Percentiles rank a stretch among this genome's conserved stretches.
phyloP scores from a whole-genome alignment of 1,140 invertebrate genomes.

The Condylostylus longicornis region DNA sequence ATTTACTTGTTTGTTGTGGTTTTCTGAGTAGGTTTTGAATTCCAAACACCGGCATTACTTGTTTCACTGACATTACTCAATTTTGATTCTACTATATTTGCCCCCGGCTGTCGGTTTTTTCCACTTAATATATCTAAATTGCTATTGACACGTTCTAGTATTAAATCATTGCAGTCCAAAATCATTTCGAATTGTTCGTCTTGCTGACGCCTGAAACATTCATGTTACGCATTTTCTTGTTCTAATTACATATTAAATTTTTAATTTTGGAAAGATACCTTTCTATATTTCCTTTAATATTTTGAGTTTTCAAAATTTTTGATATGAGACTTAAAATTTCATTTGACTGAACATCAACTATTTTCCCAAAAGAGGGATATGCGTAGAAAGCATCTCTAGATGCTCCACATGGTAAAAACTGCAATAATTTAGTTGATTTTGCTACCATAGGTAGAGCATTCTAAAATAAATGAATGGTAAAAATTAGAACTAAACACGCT shows the following conservation, averaged over 20 bases:
- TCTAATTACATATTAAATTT: not conserved
- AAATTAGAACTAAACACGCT: too few species aligned
- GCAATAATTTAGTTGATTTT: conserved; percentile 47
- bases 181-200: conserved; percentile 63
- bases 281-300: conserved; percentile 43
- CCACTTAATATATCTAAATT: conserved; percentile 57
- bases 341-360: conserved; percentile 41
- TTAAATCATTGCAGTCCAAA: conserved; percentile 58
- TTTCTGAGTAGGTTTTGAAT: conserved; percentile 9
- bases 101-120: conserved; percentile 39
- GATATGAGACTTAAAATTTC: conserved; percentile 39
- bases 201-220: conserved; percentile 31
- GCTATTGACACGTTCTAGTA: conserved; percentile 65
- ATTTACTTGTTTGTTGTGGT: conserved; percentile 8
- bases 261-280: conserved; percentile 13
- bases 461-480: too few species aligned
- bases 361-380: conserved; percentile 48
- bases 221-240: not conserved
- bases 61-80: not conserved
- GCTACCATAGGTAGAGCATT: too few species aligned
- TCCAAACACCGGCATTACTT: conserved; percentile 26
- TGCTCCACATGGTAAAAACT: conserved; percentile 48
- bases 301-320: conserved; percentile 41
- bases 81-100: conserved; percentile 7
- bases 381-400: conserved; percentile 54